These are phyloP conservation scores for Malthinus seriepunctatus DNA, from an alignment of 2,888 invertebrate species.

Conservation along the genomic window DNA sequence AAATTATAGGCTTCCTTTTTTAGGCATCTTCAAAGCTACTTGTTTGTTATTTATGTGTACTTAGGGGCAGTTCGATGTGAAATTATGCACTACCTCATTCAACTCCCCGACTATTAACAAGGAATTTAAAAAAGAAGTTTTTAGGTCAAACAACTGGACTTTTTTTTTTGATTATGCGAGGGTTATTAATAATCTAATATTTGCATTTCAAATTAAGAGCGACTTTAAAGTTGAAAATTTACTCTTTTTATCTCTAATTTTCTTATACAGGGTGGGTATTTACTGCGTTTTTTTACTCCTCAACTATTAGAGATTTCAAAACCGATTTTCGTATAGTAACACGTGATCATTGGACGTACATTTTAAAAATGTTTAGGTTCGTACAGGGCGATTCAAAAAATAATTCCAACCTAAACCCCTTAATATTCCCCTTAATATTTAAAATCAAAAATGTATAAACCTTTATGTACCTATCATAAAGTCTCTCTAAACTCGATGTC, in stretches of 20 bases:
- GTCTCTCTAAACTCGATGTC: too few relatives aligned
- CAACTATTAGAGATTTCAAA: too few relatives aligned
- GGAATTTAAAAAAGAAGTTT: background rate
- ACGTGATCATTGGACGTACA: too few relatives aligned
- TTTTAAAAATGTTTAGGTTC: too few relatives aligned
- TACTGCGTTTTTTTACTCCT: too few relatives aligned
- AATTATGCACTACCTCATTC: too few relatives aligned
- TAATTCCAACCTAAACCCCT: too few relatives aligned
- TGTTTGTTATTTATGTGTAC: background rate
- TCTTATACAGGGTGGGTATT: slow-evolving; percentile 6
- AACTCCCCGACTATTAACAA: background rate
- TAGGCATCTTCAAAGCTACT: background rate
- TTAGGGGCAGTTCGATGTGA: background rate
- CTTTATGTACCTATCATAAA: too few relatives aligned
- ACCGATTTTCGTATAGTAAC: too few relatives aligned
- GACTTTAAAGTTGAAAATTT: slow-evolving; percentile 2
- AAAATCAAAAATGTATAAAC: too few relatives aligned
- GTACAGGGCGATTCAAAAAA: too few relatives aligned
- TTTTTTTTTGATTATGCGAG: background rate
- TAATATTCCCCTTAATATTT: too few relatives aligned
- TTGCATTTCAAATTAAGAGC: background rate
- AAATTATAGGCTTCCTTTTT: background rate
- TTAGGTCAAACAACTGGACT: slow-evolving; percentile 3
- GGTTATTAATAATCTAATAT: background rate
- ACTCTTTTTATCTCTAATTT: slow-evolving; percentile 1